Conservation (phyloP, 1,140 invertebrate species). For the Globodera ellingtonae region DNA sequence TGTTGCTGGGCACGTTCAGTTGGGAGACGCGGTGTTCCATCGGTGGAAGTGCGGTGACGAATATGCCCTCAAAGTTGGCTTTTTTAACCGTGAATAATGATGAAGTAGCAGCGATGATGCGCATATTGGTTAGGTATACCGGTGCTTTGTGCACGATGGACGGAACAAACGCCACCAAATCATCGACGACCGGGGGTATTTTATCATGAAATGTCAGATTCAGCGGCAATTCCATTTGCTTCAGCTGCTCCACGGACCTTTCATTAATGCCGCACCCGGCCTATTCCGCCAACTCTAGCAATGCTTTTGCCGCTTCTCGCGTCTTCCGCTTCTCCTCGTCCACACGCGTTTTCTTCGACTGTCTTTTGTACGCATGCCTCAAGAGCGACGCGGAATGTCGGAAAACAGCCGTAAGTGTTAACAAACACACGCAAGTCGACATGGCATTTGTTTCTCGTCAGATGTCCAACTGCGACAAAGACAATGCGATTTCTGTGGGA, state of each 20-base stretch:
- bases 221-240: not conserved
- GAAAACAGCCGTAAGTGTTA: slow-evolving; percentile 1
- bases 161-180: slow-evolving; percentile 34
- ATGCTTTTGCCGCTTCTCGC: slow-evolving; percentile 41
- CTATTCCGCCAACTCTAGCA: slow-evolving; percentile 36
- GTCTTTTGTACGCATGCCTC: slow-evolving; percentile 50
- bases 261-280: slow-evolving; percentile 43
- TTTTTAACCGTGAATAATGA: no score
- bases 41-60: slow-evolving; percentile 43
- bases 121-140: slow-evolving; percentile 36
- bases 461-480: not conserved
- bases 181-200: slow-evolving; percentile 46
- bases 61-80: slow-evolving; percentile 43
- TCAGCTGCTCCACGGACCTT: slow-evolving; percentile 43
- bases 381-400: slow-evolving; percentile 45
- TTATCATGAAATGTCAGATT: not conserved
- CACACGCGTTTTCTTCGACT: slow-evolving; percentile 47
- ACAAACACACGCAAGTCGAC: not conserved
- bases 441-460: not conserved
- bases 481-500: slow-evolving; percentile 18
- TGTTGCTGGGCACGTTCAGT: slow-evolving; percentile 33
- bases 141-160: slow-evolving; percentile 52
- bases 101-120: not conserved
- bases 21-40: slow-evolving; percentile 48
- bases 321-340: slow-evolving; percentile 50